Evolutionary conservation across 2,888 invertebrate species (phyloP).

Genomic region (Morpho helenor): DNA sequence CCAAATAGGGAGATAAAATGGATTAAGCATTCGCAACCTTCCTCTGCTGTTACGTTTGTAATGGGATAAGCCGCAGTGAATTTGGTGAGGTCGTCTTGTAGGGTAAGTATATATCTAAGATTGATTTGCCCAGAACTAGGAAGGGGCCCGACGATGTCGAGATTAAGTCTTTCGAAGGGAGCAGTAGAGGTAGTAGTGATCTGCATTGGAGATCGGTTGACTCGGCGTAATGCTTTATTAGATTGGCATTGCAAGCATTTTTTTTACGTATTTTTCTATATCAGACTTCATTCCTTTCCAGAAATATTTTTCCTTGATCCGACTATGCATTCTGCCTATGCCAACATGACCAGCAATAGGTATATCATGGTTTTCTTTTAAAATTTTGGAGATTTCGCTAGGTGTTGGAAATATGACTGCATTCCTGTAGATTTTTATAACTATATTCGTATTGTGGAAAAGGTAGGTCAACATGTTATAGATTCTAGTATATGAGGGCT

Average conservation of each 20-base stretch:
- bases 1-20: constrained; percentile 30
- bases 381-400: constrained; percentile 11
- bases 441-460: too few relatives aligned
- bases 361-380: constrained; percentile 21
- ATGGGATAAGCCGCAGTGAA: constrained; percentile 20
- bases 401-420: constrained; percentile 16
- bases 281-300: constrained; percentile 9
- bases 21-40: constrained; percentile 8
- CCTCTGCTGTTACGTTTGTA: constrained; percentile 16
- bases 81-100: constrained; percentile 14
- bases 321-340: constrained; percentile 5
- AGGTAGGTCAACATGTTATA: too few relatives aligned
- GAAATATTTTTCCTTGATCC: constrained; percentile 9
- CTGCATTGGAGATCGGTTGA: constrained; percentile 24
- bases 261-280: constrained; percentile 7
- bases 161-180: constrained; percentile 24
- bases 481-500: too few relatives aligned
- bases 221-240: constrained; percentile 2
- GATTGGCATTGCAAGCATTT: constrained; percentile 2
- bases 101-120: constrained; percentile 25
- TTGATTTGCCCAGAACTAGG: constrained; percentile 24
- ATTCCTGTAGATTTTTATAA: too few relatives aligned
- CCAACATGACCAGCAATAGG: constrained; percentile 23
- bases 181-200: constrained; percentile 29
- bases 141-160: constrained; percentile 31